Base-by-base conservation (phyloP, 1,140 invertebrate species). In the Physella acuta region DNA sequence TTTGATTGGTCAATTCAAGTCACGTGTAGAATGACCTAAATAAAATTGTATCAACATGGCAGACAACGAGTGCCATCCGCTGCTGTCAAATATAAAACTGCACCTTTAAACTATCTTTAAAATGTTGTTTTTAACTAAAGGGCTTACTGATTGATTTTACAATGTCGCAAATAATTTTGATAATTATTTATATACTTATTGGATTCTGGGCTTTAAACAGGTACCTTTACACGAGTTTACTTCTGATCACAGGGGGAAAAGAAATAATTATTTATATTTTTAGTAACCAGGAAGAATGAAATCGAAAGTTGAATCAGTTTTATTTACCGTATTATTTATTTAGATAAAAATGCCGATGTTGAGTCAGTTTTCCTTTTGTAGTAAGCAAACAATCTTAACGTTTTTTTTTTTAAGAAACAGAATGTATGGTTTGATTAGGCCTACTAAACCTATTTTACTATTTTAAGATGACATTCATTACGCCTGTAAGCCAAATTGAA, bases 1-100 rank as follows among this genome's bases (percentile, higher is more conserved):
- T n/a, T 60, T 76, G 75, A 84, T 84, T 84, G 80, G 83, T 72
- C 74, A 64, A 75, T 71, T 72, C 70, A 70, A 71, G 76, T 83
- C 83, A 85, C 80, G 79, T 84, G 83, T 53, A 65, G 52, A 64
- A 73, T 79, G 77, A 80, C 79, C 79, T 73, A 78, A 36, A 68
- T 59, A 34, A 11, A 63, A 64, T 74, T 73, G 58, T 58, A 61
- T 73, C 72, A 82, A 76, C 67, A 82, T 82, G 79, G 81, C 75
- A 75, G 76, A 71, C 56, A 3, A 34, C 5, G 49, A 28, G 37
- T 4, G 2, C 36, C n/a, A 30, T 2, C 36, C 37, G 36, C 59
- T 14, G 16, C 11, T 28, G 20, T 33, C 1, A 58, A 24, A 58
- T 20, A 1, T 3, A 20, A 2, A 58, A 33, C 31, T 20, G 5